phyloP scores from a whole-genome alignment of 2,888 invertebrate genomes.

The Dichetophora obliterata region DNA sequence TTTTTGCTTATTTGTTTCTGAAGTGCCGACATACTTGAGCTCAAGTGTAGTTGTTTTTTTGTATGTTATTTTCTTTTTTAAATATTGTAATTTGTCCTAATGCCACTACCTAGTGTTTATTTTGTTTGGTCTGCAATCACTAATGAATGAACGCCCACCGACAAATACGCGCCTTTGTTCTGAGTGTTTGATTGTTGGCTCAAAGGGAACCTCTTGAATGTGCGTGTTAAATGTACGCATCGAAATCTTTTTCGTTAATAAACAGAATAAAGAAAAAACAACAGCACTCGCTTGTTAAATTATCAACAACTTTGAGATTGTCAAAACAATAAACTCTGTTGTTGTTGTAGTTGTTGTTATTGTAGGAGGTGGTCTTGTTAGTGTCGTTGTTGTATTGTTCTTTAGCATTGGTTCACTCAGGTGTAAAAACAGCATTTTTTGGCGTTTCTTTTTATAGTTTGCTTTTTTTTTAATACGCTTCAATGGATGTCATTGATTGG shows the following conservation, averaged over 20 bases:
- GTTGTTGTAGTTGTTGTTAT: background rate
- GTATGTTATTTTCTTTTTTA: background rate
- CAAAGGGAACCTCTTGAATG: conserved; percentile 7
- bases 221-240: background rate
- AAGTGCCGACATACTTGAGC: background rate
- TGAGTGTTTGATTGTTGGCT: background rate
- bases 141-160: conserved; percentile 9
- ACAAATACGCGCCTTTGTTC: background rate
- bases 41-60: conserved; percentile 12
- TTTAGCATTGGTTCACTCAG: background rate
- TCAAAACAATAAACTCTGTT: background rate
- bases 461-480: background rate
- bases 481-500: conserved; percentile 1
- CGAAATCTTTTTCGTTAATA: background rate
- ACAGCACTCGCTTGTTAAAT: background rate
- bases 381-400: background rate
- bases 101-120: background rate
- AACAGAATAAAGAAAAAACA: background rate
- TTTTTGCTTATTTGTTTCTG: background rate
- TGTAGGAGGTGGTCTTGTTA: conserved; percentile 2
- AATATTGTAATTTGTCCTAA: background rate
- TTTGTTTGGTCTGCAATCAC: background rate
- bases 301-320: background rate
- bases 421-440: background rate
- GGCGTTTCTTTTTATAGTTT: background rate